These are phyloP conservation scores for Myotis myotis DNA, from an alignment of 2,797 vertebrate genomes.

Conservation along the genomic window DNA sequence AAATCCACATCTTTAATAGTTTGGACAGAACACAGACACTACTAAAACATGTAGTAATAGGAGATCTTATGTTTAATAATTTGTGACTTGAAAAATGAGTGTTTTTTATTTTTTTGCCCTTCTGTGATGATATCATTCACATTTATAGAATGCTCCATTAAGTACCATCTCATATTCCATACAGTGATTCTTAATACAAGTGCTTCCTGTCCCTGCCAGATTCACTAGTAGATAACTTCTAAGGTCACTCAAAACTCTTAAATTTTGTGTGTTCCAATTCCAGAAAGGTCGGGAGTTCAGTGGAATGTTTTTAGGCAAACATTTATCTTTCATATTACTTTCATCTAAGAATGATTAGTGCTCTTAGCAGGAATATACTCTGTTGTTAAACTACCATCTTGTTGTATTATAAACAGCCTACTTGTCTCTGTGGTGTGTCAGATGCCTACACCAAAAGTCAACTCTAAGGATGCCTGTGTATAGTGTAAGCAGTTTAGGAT, in stretches of 20 bases:
- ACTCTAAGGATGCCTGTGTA: neutral
- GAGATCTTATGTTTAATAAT: neutral
- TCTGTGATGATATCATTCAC: neutral
- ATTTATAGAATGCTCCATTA: neutral
- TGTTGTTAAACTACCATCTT: neutral
- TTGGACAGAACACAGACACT: neutral
- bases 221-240: neutral
- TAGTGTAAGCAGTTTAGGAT: neutral
- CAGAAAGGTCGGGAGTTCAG: neutral
- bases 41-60: neutral
- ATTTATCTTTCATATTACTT: neutral
- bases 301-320: neutral
- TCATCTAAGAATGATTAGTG: conserved; percentile 3
- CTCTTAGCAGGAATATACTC: neutral
- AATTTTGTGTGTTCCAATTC: neutral
- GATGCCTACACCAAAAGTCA: neutral
- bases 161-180: neutral
- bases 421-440: neutral
- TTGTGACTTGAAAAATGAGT: neutral
- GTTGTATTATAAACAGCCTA: neutral
- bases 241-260: neutral
- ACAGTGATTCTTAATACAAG: neutral
- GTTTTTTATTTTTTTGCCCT: neutral
- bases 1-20: neutral
- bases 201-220: neutral